Evolutionary conservation across 2,113 vertebrate genomes (phyloP).

Genomic region (Podocnemis expansa): DNA sequence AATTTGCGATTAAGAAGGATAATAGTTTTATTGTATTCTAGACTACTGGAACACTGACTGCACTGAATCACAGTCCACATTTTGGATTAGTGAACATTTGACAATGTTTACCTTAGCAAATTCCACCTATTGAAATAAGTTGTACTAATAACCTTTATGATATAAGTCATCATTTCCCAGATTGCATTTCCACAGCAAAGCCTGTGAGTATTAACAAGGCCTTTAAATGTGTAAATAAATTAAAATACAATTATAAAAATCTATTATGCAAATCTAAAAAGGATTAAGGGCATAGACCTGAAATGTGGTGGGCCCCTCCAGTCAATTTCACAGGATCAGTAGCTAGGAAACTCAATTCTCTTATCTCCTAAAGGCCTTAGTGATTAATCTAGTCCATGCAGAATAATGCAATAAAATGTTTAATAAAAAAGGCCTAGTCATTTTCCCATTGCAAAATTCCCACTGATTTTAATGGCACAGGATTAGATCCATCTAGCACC

Average conservation of each 20-base stretch:
- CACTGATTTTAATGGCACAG: neutral
- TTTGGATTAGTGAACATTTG: slow-evolving; percentile 22
- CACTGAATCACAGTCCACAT: neutral
- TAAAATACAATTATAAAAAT: slow-evolving; percentile 24
- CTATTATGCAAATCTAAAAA: neutral
- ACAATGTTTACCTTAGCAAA: neutral
- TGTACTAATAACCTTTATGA: slow-evolving; percentile 1
- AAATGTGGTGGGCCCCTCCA: neutral
- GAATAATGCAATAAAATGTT: neutral
- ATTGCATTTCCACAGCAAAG: slow-evolving; percentile 1
- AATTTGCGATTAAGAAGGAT: neutral
- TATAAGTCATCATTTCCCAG: neutral
- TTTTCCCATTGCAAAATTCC: neutral
- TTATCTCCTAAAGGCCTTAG: neutral
- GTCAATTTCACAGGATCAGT: neutral
- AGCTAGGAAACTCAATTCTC: neutral
- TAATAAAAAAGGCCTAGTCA: neutral
- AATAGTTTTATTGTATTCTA: neutral
- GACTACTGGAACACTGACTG: neutral
- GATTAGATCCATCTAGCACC: neutral
- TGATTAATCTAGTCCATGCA: neutral
- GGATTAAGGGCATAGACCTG: neutral
- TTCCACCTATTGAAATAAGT: neutral
- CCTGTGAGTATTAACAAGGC: neutral
- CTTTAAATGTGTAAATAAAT: neutral